Percentiles rank a stretch among this genome's conserved stretches.
Evolutionary conservation across 2,888 invertebrate genomes (phyloP).

Genomic region (Epinotia ramella): DNA sequence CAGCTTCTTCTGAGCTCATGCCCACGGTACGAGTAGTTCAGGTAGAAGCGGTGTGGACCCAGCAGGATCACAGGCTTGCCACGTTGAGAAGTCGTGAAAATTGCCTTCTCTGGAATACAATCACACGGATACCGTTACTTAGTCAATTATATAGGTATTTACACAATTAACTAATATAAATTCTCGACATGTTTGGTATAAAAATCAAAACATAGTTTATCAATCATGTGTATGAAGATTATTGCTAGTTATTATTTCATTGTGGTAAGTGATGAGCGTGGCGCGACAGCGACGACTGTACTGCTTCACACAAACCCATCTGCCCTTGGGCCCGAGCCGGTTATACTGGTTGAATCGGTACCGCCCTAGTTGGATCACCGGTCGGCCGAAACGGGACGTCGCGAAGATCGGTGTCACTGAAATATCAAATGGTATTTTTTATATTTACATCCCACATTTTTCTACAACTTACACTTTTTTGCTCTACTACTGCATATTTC

Average conservation of each 20-base stretch:
- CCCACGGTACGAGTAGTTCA: slow-evolving; percentile 7
- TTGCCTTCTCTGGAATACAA: slow-evolving; percentile 4
- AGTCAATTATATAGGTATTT: background rate
- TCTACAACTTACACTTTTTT: too few relatives aligned
- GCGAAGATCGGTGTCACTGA: background rate
- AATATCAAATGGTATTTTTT: background rate
- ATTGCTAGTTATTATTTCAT: background rate
- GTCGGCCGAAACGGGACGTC: slow-evolving; percentile 9
- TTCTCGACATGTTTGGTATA: background rate
- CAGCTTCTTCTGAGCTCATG: background rate
- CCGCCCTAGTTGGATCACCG: slow-evolving; percentile 9
- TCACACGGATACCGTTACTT: background rate
- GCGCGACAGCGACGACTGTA: background rate
- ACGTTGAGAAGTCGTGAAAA: slow-evolving; percentile 33
- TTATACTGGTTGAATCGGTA: slow-evolving; percentile 9
- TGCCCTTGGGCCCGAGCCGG: background rate
- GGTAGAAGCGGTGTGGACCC: slow-evolving; percentile 33
- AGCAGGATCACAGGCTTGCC: slow-evolving; percentile 40
- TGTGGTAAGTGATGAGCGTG: background rate
- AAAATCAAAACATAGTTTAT: background rate
- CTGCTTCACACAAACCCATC: slow-evolving; percentile 16
- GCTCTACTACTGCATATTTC: too few relatives aligned
- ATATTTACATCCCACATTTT: background rate
- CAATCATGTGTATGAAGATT: slow-evolving; percentile 4
- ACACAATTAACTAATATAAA: too few relatives aligned